Percentiles rank a stretch among this genome's conserved stretches.
Evolutionary conservation across 2,797 vertebrate genomes (phyloP).

Genomic region (Rallus crepitans): DNA sequence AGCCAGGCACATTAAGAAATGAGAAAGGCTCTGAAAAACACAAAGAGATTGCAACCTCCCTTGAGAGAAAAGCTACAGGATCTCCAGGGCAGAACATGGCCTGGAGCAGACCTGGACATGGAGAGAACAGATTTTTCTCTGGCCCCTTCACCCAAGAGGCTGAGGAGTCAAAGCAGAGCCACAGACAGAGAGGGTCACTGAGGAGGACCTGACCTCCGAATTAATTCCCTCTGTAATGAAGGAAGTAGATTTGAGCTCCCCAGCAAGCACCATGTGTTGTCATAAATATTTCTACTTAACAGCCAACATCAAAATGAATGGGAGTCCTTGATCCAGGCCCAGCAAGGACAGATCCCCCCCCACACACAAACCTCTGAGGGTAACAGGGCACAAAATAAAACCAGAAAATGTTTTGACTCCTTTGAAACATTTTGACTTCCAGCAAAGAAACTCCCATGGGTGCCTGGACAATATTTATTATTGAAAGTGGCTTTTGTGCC

Average conservation of each 20-base stretch:
- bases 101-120: not conserved
- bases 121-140: not conserved
- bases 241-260: not conserved
- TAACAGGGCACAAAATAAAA: not conserved
- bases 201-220: rapidly evolving
- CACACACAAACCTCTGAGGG: not conserved
- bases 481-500: not conserved
- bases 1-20: not conserved
- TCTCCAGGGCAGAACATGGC: not conserved
- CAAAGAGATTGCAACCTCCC: not conserved
- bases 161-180: not conserved
- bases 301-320: not conserved
- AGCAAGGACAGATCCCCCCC: not conserved
- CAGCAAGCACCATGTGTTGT: not conserved
- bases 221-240: not conserved
- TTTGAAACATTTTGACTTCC: conserved; percentile 24
- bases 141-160: rapidly evolving
- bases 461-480: not conserved
- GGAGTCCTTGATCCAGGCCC: not conserved
- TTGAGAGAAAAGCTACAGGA: not conserved
- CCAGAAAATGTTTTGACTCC: conserved; percentile 28
- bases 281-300: not conserved
- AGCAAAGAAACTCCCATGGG: not conserved
- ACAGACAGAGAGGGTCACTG: not conserved
- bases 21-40: not conserved